Evolutionary conservation across 2,888 invertebrate genomes (phyloP).

Genomic region (Bellardia pandia): DNA sequence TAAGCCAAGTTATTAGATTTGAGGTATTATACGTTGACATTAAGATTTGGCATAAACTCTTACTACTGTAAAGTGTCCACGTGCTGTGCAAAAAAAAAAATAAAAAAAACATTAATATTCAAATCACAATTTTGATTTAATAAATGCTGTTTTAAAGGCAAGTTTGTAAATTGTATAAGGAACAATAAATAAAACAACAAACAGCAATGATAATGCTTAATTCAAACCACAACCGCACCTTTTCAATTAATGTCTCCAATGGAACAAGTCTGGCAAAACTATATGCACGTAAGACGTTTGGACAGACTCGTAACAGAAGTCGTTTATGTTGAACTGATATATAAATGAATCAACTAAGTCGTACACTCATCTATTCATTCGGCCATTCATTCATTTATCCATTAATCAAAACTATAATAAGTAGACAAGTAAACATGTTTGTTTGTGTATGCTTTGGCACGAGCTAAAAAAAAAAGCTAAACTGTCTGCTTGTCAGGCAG

Average conservation of each 20-base stretch:
- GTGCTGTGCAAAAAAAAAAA: slow-evolving; percentile 12
- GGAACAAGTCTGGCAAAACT: slow-evolving; percentile 36
- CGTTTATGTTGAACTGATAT: slow-evolving; percentile 18
- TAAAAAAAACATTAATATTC: slow-evolving; percentile 38
- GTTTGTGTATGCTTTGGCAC: slow-evolving; percentile 62
- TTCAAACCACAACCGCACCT: slow-evolving; percentile 65
- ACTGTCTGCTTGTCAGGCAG: slow-evolving; percentile 7
- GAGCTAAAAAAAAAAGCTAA: slow-evolving; percentile 61
- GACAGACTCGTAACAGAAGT: slow-evolving; percentile 34
- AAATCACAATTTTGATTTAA: slow-evolving; percentile 33
- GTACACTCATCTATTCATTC: slow-evolving; percentile 26
- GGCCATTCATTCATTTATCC: slow-evolving; percentile 45
- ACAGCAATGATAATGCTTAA: not conserved
- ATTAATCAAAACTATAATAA: slow-evolving; percentile 66
- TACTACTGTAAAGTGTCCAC: slow-evolving; percentile 24
- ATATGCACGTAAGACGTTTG: slow-evolving; percentile 6
- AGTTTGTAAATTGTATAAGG: slow-evolving; percentile 12
- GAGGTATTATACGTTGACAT: not conserved
- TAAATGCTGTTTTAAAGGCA: slow-evolving; percentile 8
- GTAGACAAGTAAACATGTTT: slow-evolving; percentile 47
- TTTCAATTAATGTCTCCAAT: slow-evolving; percentile 54
- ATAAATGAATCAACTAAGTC: slow-evolving; percentile 35
- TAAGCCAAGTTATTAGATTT: not conserved
- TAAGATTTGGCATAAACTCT: not conserved
- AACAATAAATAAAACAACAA: not conserved